Evolutionary conservation across 2,797 vertebrate species (phyloP).

Genomic region (Brachymystax lenok): DNA sequence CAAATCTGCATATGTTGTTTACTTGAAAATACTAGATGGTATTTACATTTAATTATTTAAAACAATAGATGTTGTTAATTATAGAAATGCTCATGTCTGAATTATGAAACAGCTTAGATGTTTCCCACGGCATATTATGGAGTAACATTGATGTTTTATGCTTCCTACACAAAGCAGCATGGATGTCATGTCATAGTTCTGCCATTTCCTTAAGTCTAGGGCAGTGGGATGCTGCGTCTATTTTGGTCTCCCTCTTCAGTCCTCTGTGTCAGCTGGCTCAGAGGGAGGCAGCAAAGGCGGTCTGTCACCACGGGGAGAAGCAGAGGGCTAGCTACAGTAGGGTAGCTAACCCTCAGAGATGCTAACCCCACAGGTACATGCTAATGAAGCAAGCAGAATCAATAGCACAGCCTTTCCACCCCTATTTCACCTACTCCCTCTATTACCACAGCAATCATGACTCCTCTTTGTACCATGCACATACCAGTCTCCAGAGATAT

Average conservation of each 20-base stretch:
- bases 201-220: conserved; percentile 48
- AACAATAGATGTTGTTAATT: neutral
- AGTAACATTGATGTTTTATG: neutral
- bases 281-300: conserved; percentile 58
- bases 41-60: neutral
- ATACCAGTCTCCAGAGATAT: conserved; percentile 44
- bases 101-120: neutral
- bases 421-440: conserved; percentile 6
- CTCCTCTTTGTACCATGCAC: conserved; percentile 48
- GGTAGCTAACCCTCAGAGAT: conserved; percentile 54
- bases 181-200: conserved; percentile 44
- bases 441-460: conserved; percentile 8
- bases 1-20: neutral
- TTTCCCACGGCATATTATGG: neutral
- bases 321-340: conserved; percentile 48
- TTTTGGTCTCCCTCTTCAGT: conserved; percentile 65
- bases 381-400: conserved; percentile 63
- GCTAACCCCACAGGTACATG: conserved; percentile 67
- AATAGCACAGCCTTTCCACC: conserved; percentile 56
- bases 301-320: conserved; percentile 47
- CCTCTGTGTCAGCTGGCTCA: conserved; percentile 63
- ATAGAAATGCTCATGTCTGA: neutral
- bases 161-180: neutral
- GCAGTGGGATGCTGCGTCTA: conserved; percentile 61
- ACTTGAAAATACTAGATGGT: neutral